Evolutionary conservation across 2,797 vertebrate species (phyloP).

Genomic region (Vireo griseus): DNA sequence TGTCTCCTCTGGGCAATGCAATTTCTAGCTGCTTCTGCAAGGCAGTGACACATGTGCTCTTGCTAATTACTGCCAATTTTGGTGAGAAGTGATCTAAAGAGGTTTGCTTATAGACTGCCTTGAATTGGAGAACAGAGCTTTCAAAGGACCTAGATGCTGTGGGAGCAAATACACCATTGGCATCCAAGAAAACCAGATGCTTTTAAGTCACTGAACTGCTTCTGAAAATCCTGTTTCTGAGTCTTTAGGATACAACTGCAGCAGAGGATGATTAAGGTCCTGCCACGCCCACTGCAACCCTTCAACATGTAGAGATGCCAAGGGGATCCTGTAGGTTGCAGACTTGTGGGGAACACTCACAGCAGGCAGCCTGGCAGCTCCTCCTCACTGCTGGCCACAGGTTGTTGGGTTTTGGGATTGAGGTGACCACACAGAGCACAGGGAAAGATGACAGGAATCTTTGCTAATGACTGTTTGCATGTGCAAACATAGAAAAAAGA

Average conservation of each 20-base stretch:
- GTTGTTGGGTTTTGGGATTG: background rate
- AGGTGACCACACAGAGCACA: background rate
- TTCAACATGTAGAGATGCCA: background rate
- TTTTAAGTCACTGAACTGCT: background rate
- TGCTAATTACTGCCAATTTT: background rate
- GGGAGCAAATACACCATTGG: background rate
- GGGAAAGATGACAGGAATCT: background rate
- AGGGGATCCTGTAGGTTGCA: background rate
- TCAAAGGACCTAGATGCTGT: background rate
- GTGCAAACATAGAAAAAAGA: background rate
- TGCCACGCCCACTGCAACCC: background rate
- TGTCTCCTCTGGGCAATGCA: background rate
- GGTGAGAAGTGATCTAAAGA: background rate
- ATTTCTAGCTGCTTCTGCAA: background rate
- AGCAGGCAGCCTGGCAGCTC: background rate
- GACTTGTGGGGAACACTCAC: background rate
- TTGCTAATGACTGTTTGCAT: rapidly evolving
- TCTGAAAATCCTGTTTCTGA: background rate
- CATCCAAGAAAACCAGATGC: background rate
- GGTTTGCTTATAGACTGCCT: background rate
- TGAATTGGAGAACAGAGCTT: background rate
- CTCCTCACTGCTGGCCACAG: background rate
- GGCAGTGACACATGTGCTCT: background rate
- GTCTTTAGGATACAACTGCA: background rate
- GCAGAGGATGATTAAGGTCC: background rate